A percentile compares a stretch with the other conserved stretches of the same genome.
Conservation (phyloP, 2,797 vertebrate genomes). For the Decapterus maruadsi region DNA sequence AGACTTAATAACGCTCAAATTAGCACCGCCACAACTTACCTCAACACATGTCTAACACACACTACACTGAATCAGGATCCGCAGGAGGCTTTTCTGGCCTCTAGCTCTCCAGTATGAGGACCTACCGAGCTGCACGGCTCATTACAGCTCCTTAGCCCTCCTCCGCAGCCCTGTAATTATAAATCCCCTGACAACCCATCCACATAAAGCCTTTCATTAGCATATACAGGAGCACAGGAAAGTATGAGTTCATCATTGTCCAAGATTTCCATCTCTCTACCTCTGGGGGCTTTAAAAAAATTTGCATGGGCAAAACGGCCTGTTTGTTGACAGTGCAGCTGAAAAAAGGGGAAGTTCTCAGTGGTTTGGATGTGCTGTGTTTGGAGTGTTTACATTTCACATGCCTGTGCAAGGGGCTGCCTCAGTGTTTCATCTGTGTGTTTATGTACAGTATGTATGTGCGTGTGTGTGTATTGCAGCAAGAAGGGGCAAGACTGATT, state of each 20-base stretch:
- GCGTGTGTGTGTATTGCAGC: conserved; percentile 9
- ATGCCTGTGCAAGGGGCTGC: conserved; percentile 28
- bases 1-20: conserved; percentile 17
- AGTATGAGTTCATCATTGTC: conserved; percentile 65
- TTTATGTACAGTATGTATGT: conserved; percentile 28
- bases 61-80: conserved; percentile 29
- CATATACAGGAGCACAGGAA: conserved; percentile 67
- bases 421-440: conserved; percentile 36
- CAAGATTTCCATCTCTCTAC: conserved; percentile 58
- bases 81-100: conserved; percentile 42
- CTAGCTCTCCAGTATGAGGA: conserved; percentile 47
- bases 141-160: conserved; percentile 67
- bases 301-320: conserved; percentile 52
- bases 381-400: conserved; percentile 60
- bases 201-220: conserved; percentile 72
- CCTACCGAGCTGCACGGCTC: conserved; percentile 70
- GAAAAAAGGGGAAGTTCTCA: conserved; percentile 54
- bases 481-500: conserved; percentile 53
- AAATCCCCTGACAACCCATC: conserved; percentile 66
- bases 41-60: conserved; percentile 5
- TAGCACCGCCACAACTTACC: conserved; percentile 1
- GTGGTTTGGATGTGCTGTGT: conserved; percentile 31
- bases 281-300: conserved; percentile 37
- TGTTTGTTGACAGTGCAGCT: conserved; percentile 64
- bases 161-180: conserved; percentile 72